phyloP scores from a whole-genome alignment of 2,113 vertebrate species.

The Corvus moneduloides region DNA sequence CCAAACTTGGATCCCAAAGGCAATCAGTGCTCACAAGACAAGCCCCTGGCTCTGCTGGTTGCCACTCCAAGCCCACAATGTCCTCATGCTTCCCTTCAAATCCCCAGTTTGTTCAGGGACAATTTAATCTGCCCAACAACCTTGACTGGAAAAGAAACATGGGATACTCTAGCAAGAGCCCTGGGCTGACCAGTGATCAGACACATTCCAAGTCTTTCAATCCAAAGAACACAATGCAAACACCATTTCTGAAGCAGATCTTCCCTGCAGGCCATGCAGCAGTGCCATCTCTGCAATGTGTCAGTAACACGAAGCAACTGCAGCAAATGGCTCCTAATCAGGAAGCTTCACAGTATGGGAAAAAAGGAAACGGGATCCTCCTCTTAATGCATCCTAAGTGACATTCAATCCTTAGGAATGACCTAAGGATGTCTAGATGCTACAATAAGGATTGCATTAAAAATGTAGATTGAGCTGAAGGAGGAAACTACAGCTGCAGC shows the following conservation, averaged over 20 bases:
- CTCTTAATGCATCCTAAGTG: neutral
- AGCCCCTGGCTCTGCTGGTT: neutral
- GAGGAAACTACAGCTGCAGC: neutral
- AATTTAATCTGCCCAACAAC: neutral
- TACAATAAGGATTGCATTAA: neutral
- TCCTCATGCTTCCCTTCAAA: neutral
- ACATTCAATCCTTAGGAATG: neutral
- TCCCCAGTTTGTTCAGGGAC: neutral
- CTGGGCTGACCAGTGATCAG: neutral
- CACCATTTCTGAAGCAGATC: neutral
- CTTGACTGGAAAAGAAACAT: neutral
- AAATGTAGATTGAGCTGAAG: neutral
- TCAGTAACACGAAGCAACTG: neutral
- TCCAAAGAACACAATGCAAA: neutral
- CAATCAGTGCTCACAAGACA: neutral
- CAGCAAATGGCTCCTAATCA: neutral
- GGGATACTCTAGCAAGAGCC: neutral
- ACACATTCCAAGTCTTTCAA: rapidly evolving
- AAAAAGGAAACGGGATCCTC: neutral
- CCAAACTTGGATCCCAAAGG: neutral
- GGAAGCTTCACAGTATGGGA: neutral
- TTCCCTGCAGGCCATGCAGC: neutral
- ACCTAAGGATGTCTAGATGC: neutral
- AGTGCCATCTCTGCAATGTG: neutral
- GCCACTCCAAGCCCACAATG: neutral